These are phyloP conservation scores for chimpanzee (Pan troglodytes) DNA, from an alignment of 2,113 vertebrate genomes.

Conservation along the genomic window DNA sequence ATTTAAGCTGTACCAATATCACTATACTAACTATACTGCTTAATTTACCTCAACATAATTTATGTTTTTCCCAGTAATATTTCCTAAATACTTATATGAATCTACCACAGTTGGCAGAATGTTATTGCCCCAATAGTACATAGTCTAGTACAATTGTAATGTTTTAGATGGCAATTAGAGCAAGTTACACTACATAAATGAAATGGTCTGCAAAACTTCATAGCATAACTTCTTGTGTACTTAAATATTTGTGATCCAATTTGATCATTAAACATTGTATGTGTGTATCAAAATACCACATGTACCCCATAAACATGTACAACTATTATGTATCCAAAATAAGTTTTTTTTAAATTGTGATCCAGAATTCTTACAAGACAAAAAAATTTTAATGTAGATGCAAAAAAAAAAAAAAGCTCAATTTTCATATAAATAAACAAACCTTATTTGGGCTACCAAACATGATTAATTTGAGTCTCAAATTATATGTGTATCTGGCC, in stretches of 20 bases:
- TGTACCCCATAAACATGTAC: background rate
- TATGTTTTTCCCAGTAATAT: background rate
- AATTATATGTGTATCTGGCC: background rate
- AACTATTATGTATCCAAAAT: background rate
- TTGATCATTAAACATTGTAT: background rate
- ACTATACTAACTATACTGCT: background rate
- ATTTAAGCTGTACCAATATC: background rate
- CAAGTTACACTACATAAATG: background rate
- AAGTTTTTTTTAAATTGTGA: background rate
- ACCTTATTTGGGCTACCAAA: background rate
- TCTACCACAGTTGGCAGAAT: background rate
- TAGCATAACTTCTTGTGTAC: background rate
- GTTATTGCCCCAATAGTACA: background rate
- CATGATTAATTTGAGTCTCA: background rate
- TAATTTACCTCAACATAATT: background rate
- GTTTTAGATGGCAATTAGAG: background rate
- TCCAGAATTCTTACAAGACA: background rate
- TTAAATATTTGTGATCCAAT: background rate
- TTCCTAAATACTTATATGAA: background rate
- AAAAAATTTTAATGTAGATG: background rate
- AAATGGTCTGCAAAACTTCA: background rate
- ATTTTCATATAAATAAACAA: background rate
- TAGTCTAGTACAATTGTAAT: background rate
- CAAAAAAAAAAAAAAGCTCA: background rate
- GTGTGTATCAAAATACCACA: background rate